Base-by-base conservation (phyloP, 2,888 invertebrate genomes). In the Nemoura dubitans region DNA sequence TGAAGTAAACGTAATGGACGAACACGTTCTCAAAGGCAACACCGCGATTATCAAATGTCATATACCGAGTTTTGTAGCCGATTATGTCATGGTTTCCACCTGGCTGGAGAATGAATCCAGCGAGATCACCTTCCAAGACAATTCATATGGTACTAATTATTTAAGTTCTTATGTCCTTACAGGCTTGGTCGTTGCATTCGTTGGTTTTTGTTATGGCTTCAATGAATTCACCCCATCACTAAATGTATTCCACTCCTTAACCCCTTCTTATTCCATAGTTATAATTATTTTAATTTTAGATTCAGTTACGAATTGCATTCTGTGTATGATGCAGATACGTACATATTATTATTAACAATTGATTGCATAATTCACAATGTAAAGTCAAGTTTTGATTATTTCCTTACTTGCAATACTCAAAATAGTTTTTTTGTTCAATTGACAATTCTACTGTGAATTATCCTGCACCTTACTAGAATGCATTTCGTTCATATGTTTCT, bases 11-110 rank as follows among this genome's bases (percentile, higher is more conserved):
- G 95, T 97, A 90, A 96, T 97, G 96, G 97, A 97, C 92, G 97
- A 97, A 92, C 97, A 97, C 92, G 97, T 97, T 89, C 94, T 97
- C 90, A 95, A 96, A 91, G 97, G 97, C 90, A 98, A 98, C 93
- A 96, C 97, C 90, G 97, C 97, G 90, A 96, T 97, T 92, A 93
- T 97, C 91, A 97, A 97, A 94, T 98, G 97, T 93, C 97, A 97
- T 93, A 97, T 98, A 92, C 97, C 97, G 90, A 97, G 97, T 93
- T 97, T 97, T 93, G 97, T 97, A 89, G 96, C 97, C 90, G 97
- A 98, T 93, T 97, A 96, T 92, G 97, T 97, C 90, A 93, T 93
- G 90, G 96, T 97, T 90, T 94, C 95, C 90, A 96, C 96, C 90
- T 98, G 97, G 97, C 94, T 97, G 91, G 95, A 96, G 93, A 95